Evolutionary conservation across 2,797 vertebrate species (phyloP).

Genomic region (Hydrocynus forskahlii): DNA sequence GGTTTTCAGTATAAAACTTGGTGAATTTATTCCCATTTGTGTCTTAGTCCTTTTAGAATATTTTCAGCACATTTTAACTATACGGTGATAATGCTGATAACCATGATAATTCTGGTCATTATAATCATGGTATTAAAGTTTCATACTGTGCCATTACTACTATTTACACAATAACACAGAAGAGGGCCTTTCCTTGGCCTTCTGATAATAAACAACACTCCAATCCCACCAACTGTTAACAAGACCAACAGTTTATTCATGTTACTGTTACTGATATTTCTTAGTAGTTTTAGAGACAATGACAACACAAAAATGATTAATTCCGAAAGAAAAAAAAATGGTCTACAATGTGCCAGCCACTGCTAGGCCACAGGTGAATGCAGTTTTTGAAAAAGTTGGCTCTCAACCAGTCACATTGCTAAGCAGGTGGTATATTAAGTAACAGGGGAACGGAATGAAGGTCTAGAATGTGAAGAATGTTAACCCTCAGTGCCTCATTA

Average conservation of each 20-base stretch:
- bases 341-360: not conserved
- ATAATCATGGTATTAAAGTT: too few species aligned
- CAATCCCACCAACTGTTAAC: not conserved
- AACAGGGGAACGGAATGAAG: not conserved
- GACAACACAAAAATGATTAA: not conserved
- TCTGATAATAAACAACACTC: not conserved
- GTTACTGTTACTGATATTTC: not conserved
- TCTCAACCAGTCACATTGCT: not conserved
- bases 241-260: not conserved
- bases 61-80: too few species aligned
- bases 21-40: too few species aligned
- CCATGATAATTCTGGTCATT: too few species aligned
- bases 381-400: not conserved
- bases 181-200: not conserved
- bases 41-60: too few species aligned
- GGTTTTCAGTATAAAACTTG: too few species aligned
- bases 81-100: too few species aligned
- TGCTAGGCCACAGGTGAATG: not conserved
- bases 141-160: too few species aligned
- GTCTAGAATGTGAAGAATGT: not conserved
- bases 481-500: conserved; percentile 13
- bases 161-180: too few species aligned
- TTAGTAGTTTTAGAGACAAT: not conserved
- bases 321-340: too few species aligned
- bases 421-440: not conserved